These are phyloP conservation scores for Epinotia bilunana DNA, from an alignment of 2,888 invertebrate genomes.

Conservation along the genomic window DNA sequence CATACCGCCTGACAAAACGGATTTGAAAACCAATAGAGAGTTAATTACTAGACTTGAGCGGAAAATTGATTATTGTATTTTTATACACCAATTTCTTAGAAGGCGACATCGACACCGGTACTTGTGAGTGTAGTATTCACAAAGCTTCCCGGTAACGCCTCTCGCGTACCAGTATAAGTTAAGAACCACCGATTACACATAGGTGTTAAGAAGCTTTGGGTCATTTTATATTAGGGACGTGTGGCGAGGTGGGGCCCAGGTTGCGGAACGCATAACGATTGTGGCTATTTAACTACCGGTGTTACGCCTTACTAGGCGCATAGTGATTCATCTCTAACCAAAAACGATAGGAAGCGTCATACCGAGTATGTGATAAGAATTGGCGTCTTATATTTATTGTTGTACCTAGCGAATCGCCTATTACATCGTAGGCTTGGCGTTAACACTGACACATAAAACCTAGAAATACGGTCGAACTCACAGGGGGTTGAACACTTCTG, in stretches of 20 bases:
- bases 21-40: conserved; percentile 5
- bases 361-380: conserved; percentile 21
- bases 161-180: neutral
- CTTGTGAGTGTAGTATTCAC: neutral
- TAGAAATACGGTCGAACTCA: too few relatives aligned
- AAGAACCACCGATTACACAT: neutral
- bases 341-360: conserved; percentile 30
- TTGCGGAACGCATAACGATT: neutral
- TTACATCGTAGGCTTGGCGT: neutral
- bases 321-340: conserved; percentile 37
- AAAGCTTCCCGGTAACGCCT: neutral
- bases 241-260: neutral
- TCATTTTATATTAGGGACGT: neutral
- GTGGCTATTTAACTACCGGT: conserved; percentile 29
- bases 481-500: too few relatives aligned
- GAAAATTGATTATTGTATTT: conserved; percentile 9
- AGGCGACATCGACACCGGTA: neutral
- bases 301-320: conserved; percentile 28
- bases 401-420: neutral
- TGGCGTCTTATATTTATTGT: conserved; percentile 13
- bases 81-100: neutral
- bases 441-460: too few relatives aligned
- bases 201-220: neutral
- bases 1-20: neutral
- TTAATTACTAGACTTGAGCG: conserved; percentile 4